Conservation (phyloP, 2,113 vertebrate genomes). For the Phaetusa simplex region DNA sequence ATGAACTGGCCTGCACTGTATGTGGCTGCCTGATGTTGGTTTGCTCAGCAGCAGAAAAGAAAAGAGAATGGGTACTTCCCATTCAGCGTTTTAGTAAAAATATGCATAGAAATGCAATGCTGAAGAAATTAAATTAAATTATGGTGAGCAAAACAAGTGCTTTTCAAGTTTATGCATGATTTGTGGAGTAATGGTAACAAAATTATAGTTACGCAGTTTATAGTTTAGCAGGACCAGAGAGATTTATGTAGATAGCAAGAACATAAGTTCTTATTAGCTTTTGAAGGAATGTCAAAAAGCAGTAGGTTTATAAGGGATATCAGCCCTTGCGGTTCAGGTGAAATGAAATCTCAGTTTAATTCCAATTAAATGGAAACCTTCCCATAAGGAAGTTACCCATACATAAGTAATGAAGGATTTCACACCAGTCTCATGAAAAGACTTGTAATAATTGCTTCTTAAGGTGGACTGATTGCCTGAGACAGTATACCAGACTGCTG, state of each 20-base stretch:
- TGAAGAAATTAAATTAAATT: neutral
- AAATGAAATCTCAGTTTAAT: neutral
- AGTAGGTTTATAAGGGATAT: neutral
- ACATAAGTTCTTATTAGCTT: neutral
- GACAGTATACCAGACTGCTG: neutral
- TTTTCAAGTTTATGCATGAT: neutral
- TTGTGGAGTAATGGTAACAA: neutral
- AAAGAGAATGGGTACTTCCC: neutral
- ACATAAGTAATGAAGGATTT: neutral
- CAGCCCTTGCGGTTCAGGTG: neutral
- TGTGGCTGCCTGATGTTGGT: neutral
- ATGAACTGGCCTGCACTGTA: neutral
- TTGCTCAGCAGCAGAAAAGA: neutral
- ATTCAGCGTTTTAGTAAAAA: neutral
- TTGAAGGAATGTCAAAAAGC: neutral
- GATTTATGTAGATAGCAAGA: neutral
- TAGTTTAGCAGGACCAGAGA: neutral
- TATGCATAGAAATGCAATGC: neutral
- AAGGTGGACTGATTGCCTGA: neutral
- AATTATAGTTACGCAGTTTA: neutral
- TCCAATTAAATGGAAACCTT: neutral
- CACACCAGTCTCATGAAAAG: rapidly evolving
- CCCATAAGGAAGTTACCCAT: neutral
- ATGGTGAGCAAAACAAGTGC: neutral
- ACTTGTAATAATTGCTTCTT: neutral